Conservation (phyloP, 2,113 vertebrate genomes). For the Rhinopomastus cyanomelas region DNA sequence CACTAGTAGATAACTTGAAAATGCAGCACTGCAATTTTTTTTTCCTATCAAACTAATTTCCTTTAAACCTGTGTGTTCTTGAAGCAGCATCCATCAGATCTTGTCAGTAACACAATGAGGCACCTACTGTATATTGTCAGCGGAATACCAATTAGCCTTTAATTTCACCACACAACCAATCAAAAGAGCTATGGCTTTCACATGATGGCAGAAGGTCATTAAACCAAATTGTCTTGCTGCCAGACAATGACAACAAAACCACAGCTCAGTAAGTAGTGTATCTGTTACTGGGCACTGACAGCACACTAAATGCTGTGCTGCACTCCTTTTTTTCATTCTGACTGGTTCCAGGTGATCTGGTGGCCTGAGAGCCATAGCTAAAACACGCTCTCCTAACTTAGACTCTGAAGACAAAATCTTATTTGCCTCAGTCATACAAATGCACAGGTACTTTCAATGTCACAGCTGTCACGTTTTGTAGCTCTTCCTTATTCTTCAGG, state of each 20-base stretch:
- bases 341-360: not conserved
- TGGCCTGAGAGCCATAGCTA: not conserved
- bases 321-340: not conserved
- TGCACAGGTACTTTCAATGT: not conserved
- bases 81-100: slow-evolving; percentile 48
- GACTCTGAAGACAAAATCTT: not conserved
- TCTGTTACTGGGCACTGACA: slow-evolving; percentile 28
- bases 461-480: not conserved
- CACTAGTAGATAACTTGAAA: slow-evolving; percentile 19
- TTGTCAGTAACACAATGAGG: slow-evolving; percentile 52
- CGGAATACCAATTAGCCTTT: slow-evolving; percentile 65
- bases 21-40: not conserved
- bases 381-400: not conserved
- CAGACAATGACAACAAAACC: slow-evolving; percentile 52
- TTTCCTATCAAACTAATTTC: slow-evolving; percentile 42
- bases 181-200: slow-evolving; percentile 57
- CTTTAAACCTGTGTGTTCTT: slow-evolving; percentile 21
- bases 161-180: slow-evolving; percentile 48
- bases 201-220: slow-evolving; percentile 65
- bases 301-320: not conserved
- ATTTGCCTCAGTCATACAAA: not conserved
- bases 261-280: slow-evolving; percentile 14
- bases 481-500: not conserved
- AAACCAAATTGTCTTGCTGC: slow-evolving; percentile 58
- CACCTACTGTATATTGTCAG: slow-evolving; percentile 47